These are phyloP conservation scores for Tragulus kanchil DNA, from an alignment of 2,113 vertebrate species.

Conservation along the genomic window DNA sequence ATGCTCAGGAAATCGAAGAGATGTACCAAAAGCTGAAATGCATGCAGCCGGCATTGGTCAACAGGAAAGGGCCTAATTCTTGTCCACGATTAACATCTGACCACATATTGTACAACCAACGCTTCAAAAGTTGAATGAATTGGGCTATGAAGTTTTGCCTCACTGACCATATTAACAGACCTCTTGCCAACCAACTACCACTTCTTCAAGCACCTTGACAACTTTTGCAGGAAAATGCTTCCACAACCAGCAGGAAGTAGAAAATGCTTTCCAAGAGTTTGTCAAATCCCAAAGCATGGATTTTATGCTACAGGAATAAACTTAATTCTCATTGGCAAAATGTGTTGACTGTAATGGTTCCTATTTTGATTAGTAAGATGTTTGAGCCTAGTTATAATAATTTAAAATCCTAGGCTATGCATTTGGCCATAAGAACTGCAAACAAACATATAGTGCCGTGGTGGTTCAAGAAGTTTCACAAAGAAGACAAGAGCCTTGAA, in stretches of 20 bases:
- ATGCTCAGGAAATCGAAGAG: neutral
- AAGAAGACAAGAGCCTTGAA: neutral
- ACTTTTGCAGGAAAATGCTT: neutral
- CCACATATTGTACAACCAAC: neutral
- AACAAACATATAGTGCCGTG: neutral
- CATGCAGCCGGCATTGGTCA: neutral
- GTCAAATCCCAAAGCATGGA: neutral
- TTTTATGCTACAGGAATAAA: neutral
- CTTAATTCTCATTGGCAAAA: neutral
- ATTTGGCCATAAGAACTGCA: neutral
- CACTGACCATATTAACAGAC: neutral
- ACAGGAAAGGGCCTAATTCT: neutral
- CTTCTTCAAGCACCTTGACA: neutral
- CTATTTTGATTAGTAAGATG: neutral
- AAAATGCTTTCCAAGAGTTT: neutral
- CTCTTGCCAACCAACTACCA: neutral
- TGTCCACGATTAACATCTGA: neutral
- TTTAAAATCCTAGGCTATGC: neutral
- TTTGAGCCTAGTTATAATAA: neutral
- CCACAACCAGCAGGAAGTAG: neutral
- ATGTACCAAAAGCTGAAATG: neutral
- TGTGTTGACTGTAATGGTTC: neutral
- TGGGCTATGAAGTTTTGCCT: neutral
- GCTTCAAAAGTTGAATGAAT: neutral
- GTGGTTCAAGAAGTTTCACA: neutral